A percentile compares a stretch with the other conserved stretches of the same genome.
These are phyloP conservation scores for Tragelaphus buxtoni DNA, from an alignment of 2,113 vertebrate genomes.

Conservation along the genomic window DNA sequence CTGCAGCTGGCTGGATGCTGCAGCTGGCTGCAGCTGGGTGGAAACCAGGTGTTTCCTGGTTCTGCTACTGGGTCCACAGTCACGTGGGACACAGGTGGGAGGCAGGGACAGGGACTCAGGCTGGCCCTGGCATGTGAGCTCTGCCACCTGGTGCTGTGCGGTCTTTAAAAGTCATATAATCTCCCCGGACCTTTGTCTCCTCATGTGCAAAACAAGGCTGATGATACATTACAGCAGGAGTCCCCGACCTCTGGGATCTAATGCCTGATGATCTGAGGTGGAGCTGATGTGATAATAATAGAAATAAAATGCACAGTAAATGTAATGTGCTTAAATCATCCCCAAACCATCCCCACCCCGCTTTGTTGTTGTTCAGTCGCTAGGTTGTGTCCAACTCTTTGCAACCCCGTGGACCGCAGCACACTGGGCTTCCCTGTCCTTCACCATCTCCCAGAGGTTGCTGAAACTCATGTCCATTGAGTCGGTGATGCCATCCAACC, in stretches of 20 bases:
- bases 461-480: background rate
- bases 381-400: background rate
- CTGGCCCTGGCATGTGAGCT: background rate
- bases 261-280: background rate
- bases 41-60: background rate
- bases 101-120: too few relatives aligned
- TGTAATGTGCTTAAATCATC: background rate
- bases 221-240: background rate
- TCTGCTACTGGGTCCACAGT: background rate
- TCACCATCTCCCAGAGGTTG: background rate
- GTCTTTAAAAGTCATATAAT: background rate
- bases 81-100: background rate
- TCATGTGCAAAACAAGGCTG: accelerated
- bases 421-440: background rate
- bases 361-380: background rate
- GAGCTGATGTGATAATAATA: background rate
- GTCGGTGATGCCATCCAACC: background rate
- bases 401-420: background rate
- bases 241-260: background rate
- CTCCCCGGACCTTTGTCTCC: background rate
- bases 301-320: background rate
- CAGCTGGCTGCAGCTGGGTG: too few relatives aligned
- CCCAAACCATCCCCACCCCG: background rate
- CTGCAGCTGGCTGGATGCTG: background rate
- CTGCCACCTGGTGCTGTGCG: background rate